Conservation (phyloP, 2,888 invertebrate species). For the Allacma fusca region DNA sequence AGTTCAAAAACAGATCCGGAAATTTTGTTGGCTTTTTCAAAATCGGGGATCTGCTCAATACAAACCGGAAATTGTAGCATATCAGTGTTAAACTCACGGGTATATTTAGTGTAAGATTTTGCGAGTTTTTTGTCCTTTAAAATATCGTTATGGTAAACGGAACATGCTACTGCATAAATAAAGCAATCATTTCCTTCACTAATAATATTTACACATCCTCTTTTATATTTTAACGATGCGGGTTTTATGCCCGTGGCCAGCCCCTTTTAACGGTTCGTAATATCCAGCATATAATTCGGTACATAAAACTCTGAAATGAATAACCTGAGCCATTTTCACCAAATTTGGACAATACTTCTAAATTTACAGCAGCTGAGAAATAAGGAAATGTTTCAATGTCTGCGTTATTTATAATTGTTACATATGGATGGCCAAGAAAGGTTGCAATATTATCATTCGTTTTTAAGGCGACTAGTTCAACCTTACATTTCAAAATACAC, state of each 20-base stretch:
- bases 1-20: not conserved
- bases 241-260: not conserved
- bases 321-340: not conserved
- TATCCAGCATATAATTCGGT: not conserved
- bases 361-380: not conserved
- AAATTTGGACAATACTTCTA: not conserved
- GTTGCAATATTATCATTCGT: not conserved
- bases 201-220: not conserved
- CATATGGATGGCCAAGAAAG: not conserved
- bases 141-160: not conserved
- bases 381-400: not conserved
- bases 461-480: not conserved
- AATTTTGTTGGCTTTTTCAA: not conserved
- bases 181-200: not conserved
- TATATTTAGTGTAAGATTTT: not conserved
- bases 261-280: not conserved
- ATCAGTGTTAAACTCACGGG: not conserved
- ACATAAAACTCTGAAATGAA: not conserved
- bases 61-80: not conserved
- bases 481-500: not conserved
- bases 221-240: not conserved
- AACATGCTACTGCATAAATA: not conserved
- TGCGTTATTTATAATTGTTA: not conserved
- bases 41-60: not conserved
- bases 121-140: not conserved